Base-by-base conservation (phyloP, 2,888 invertebrate species). In the Epinotia nisella region DNA sequence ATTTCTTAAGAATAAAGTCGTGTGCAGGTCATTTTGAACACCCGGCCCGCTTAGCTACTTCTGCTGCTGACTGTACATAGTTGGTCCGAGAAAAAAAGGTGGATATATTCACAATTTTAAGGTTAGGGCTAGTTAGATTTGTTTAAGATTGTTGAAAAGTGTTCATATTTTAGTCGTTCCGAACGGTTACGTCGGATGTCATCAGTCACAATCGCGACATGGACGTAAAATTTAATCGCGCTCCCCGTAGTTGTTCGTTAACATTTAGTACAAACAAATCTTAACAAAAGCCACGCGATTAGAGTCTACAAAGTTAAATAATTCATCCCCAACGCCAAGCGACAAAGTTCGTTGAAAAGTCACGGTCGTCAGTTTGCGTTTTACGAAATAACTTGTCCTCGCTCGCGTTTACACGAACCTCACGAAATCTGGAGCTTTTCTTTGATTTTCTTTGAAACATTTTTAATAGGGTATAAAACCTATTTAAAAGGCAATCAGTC, bases 401-500 rank as follows among this genome's bases (percentile, higher is more conserved):
- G 82, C 77, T 83, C 80, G 82, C 83, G 81, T 84, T 85, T 85
- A 85, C 85, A 86, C 85, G 86, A 87, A 85, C 82, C 83, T 82
- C 87, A 87, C 84, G 85, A 87, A 87, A 86, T 79, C 78, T 72
- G 77, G 75, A 79, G 81, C 79, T 82, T 90, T 87, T 85, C 88
- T 88, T 87, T 87, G 89, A 90, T 90, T 91, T 90, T 89, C 88
- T 88, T 85, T 79, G 85, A 88, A 90, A 87, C 86, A 90, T 91
- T 93, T 92, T 92, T 90, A n/a, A 90, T 90, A 89, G 85, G 87
- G 89, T 88, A 92, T 92, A 92, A 92, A 93, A 92, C 92, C 93
- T 93, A 93, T 93, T 93, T 93, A 93, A 93, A 93, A 93, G 92
- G 93, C 93, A 92, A 93, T 93, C 93, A 93, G 92, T 93, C 93